These are phyloP conservation scores for Petrocephalus sullivani DNA, from an alignment of 2,797 vertebrate genomes.

Conservation along the genomic window DNA sequence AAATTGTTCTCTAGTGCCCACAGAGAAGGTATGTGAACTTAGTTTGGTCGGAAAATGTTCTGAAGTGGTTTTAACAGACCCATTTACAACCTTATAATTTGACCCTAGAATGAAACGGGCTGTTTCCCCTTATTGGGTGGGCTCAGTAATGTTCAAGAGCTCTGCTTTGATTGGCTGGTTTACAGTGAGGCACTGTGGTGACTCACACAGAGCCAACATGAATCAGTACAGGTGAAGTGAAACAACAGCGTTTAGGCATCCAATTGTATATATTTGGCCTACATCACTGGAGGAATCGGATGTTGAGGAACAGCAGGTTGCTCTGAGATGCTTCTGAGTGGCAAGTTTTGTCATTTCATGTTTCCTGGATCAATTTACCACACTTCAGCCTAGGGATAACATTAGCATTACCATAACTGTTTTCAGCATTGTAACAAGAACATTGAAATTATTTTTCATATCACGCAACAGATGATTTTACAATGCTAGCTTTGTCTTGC, in stretches of 20 bases:
- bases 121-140: neutral
- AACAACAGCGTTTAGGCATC: neutral
- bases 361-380: neutral
- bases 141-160: neutral
- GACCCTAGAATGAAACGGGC: neutral
- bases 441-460: neutral
- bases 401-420: neutral
- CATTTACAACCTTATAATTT: neutral
- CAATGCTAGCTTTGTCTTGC: neutral
- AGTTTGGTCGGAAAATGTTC: too few species aligned
- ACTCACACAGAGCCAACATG: neutral
- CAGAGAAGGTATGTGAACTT: neutral
- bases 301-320: neutral
- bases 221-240: neutral
- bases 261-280: neutral
- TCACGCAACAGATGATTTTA: neutral
- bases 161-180: neutral
- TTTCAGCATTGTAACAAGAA: neutral
- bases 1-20: neutral
- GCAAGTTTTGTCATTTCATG: neutral
- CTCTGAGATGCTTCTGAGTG: neutral
- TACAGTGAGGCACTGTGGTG: neutral
- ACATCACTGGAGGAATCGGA: neutral
- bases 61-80: neutral
- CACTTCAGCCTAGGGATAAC: neutral